A percentile compares a stretch with the other conserved stretches of the same genome.
Conservation (phyloP, 2,113 vertebrate genomes). For the Redunca redunca region DNA sequence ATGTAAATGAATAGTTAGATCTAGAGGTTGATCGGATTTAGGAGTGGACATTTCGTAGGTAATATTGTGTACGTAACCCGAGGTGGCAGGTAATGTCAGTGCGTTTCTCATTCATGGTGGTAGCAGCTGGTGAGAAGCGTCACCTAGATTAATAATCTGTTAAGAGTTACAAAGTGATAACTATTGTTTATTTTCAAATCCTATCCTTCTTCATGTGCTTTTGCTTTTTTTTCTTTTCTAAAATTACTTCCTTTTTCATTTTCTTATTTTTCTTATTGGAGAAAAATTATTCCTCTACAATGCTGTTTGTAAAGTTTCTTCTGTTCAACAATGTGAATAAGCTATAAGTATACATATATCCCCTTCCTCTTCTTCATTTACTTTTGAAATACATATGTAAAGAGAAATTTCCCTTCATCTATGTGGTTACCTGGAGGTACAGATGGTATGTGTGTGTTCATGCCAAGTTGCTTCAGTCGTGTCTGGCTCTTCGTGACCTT, state of each 20-base stretch:
- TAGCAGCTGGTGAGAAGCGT: not conserved
- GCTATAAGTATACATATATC: not conserved
- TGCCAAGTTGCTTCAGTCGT: not conserved
- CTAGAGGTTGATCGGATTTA: not conserved
- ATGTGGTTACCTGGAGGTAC: not conserved
- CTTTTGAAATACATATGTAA: not conserved
- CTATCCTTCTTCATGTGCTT: not conserved
- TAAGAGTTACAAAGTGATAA: not conserved
- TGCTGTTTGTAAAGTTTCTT: not conserved
- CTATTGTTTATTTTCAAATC: not conserved
- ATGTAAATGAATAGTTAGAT: not conserved
- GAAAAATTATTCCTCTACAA: not conserved
- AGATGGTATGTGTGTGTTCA: not conserved
- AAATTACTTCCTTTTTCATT: not conserved
- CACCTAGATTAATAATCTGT: no score
- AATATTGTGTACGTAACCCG: rapidly evolving
- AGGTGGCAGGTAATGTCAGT: not conserved
- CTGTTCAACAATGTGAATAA: not conserved
- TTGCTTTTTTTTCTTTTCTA: not conserved
- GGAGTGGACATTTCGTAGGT: no score
- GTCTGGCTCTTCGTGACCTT: not conserved
- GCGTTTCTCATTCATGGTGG: not conserved
- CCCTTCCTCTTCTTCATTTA: not conserved
- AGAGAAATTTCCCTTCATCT: not conserved
- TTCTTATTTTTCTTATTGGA: not conserved